Percentiles rank a stretch among this genome's conserved stretches.
These are phyloP conservation scores for Corythoichthys haematopterus DNA, from an alignment of 2,113 vertebrate species.

Conservation along the genomic window DNA sequence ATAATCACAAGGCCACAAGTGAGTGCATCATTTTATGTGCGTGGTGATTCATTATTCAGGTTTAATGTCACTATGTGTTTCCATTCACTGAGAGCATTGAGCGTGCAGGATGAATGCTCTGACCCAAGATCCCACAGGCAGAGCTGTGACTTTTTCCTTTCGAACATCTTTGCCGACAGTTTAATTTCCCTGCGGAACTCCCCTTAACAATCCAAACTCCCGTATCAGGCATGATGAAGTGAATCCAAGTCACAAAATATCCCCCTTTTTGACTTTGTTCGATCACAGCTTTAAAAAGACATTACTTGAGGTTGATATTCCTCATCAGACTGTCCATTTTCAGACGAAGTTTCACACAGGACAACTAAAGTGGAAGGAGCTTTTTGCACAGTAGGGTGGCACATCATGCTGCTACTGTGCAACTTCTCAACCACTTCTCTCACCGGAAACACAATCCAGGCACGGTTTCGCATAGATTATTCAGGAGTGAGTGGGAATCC, in stretches of 20 bases:
- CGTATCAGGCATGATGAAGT: slow-evolving; percentile 11
- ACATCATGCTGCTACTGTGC: slow-evolving; percentile 4
- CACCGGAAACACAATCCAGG: slow-evolving; percentile 13
- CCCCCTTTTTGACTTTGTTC: slow-evolving; percentile 14
- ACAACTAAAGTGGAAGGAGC: slow-evolving; percentile 4
- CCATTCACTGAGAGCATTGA: slow-evolving; percentile 11
- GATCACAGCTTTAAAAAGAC: not conserved
- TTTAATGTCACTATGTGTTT: slow-evolving; percentile 39
- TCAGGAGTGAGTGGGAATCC: slow-evolving; percentile 30
- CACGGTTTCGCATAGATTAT: slow-evolving; percentile 27
- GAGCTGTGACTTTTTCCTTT: slow-evolving; percentile 7
- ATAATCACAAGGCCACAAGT: slow-evolving; percentile 19
- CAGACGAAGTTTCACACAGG: slow-evolving; percentile 15
- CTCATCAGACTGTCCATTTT: slow-evolving; percentile 4
- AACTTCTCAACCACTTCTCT: slow-evolving; percentile 19
- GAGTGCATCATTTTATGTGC: slow-evolving; percentile 26
- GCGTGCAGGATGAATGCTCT: not conserved
- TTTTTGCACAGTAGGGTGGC: not conserved
- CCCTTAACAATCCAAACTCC: slow-evolving; percentile 14
- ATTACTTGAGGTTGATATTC: slow-evolving; percentile 13
- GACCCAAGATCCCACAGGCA: slow-evolving; percentile 5
- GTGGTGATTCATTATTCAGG: slow-evolving; percentile 44
- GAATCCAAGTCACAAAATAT: slow-evolving; percentile 15
- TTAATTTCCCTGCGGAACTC: slow-evolving; percentile 11
- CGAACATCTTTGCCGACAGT: slow-evolving; percentile 9